Conservation (phyloP, 2,113 vertebrate genomes). For the Triplophysa tibetana region DNA sequence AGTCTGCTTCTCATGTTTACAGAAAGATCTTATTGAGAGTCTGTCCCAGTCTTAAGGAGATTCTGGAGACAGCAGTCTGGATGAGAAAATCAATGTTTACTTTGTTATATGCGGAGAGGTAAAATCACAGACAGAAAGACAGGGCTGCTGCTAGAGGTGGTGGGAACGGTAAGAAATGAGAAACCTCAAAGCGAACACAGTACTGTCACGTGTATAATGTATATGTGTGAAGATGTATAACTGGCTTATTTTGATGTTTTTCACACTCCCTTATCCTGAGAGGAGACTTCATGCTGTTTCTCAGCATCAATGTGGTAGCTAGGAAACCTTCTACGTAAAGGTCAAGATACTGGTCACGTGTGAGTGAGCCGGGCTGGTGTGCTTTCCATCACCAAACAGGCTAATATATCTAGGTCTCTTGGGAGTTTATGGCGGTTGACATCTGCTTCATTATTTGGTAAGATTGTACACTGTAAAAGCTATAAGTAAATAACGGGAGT, state of each 20-base stretch:
- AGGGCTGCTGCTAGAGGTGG: background rate
- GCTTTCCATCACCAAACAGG: constrained; percentile 14
- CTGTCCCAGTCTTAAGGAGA: background rate
- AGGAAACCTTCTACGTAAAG: constrained; percentile 46
- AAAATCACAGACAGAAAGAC: constrained; percentile 16
- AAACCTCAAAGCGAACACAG: background rate
- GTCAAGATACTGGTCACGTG: constrained; percentile 35
- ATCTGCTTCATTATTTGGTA: background rate
- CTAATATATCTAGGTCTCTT: background rate
- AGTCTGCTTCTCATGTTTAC: background rate
- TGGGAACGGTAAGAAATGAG: background rate
- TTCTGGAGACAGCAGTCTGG: constrained; percentile 9
- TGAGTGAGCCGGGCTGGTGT: background rate
- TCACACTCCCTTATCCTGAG: background rate
- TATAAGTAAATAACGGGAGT: too few relatives aligned
- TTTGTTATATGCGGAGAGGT: background rate
- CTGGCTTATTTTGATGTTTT: background rate
- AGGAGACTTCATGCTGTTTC: constrained; percentile 8
- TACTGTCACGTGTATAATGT: background rate
- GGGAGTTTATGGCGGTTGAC: background rate
- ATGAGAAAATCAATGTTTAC: constrained; percentile 21
- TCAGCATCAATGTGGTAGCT: constrained; percentile 37
- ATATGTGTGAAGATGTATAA: background rate
- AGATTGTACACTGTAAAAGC: too few relatives aligned
- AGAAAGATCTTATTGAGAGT: constrained; percentile 10